Evolutionary conservation across 2,797 vertebrate species (phyloP), one percentile per base, ranked within the genome.

Genomic region (Channa striata): DNA sequence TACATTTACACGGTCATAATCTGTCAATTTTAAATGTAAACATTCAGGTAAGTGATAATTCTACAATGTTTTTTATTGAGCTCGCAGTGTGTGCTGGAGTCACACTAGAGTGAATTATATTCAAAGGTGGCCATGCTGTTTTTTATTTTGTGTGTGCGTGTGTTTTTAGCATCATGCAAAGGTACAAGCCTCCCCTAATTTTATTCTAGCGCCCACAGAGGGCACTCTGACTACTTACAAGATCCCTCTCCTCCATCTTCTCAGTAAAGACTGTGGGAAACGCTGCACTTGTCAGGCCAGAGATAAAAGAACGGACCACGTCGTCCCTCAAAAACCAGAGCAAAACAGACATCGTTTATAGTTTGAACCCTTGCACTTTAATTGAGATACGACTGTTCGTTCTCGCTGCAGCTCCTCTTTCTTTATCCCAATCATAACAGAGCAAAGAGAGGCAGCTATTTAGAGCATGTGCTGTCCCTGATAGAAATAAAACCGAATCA

Each of bases 201-300:
- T 75, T 77, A 66, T 42, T 12, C n/a, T 30, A 4, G 52, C 50
- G 39, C 82, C 91, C 74, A 91, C 84, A 91, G 92, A 90, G 86
- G 92, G 91, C 91, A 80, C 85, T 92, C 71, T 82, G 70, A 85
- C 89, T 87, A 89, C 82, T 88, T 70, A 50, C n/a, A 83, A 63
- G 23, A 78, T 19, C 53, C 58, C 9, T 39, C 20, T 51, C 46
- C 68, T 69, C 54, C 64, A 61, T 74, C 69, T 75, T 80, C 67
- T 80, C 67, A 50, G 65, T 50, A 68, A 59, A 51, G 39, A 50
- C 60, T 72, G 34, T 11, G 39, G 65, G n/a, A 57, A 51, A 72
- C 60, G 36, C 75, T 66, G 33, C 72, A 54, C 47, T 82, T 64
- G 36, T 63, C 68, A 70, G 77, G 63, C 48, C 42, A 25, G 48